Evolutionary conservation across 2,113 vertebrate species (phyloP), one percentile per base, ranked within the genome.

Genomic region (Bubalus kerabau): DNA sequence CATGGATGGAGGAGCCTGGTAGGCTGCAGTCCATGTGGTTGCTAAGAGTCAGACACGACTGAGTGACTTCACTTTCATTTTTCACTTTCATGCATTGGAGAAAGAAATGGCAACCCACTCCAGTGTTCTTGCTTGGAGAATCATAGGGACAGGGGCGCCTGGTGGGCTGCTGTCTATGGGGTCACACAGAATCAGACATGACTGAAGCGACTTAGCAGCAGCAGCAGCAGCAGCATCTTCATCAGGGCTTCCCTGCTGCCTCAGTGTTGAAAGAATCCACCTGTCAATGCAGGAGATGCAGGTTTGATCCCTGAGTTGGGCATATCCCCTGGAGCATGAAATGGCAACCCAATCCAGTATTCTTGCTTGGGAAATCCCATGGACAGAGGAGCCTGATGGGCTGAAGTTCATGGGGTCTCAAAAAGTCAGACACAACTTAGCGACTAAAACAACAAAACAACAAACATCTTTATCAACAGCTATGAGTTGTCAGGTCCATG

Each of bases 141-240:
- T 67, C 32, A 17, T 8, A 67, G 64, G n/a, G 32, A 21, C 0
- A 4, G n/a, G 17, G n/a, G 17, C 36, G 17, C 64, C n/a, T 0
- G 2, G 32, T 67, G 64, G 64, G 64, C n/a, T 67, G 32, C 64
- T 0, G 7, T 36, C 4, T 67, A 5, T 67, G 32, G 64, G 64
- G 17, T n/a, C 0, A 2, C 64, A 67, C 64, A 67, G 32, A 67
- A 9, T 67, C 0, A 2, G 32, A 67, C 64, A 67, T 0, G 17
- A 67, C 64, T 5, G 8, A 67, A 67, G 17, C 2, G 1, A 36
- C 32, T 67, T 67, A 67, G 64, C 7, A 64, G 7, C 32, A 60
- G 59, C 48, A 43, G 21, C 57, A 67, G 32, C 32, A 36, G 17
- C 17, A 36, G 32, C 21, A 50, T 56, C 19, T 83, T 3, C 26